Evolutionary conservation across 2,888 invertebrate species (phyloP), one percentile per base, ranked within the genome.

Genomic region (Cosmia pyralina): DNA sequence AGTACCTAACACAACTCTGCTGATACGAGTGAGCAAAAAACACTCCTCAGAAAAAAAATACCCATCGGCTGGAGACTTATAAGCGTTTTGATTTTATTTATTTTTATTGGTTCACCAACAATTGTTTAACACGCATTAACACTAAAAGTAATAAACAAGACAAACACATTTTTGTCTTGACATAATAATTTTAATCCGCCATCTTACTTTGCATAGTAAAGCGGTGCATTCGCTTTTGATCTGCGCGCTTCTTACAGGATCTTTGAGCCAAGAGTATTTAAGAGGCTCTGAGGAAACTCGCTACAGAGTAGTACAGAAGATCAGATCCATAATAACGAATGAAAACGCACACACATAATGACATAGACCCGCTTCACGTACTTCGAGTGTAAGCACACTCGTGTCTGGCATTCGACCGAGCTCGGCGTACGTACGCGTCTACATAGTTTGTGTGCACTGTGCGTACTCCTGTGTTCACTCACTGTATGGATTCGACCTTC

Each of bases 151-250:
- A 57, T 17, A 64, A 78, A 55, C 22, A 58, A 64, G n/a, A 17
- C 15, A 66, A 55, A 65, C 10, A 60, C 13, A 62, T 71, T 59
- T 70, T 69, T 57, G 44, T 11, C 22, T 69, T 65, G 57, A 70
- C 55, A 69, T 70, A 65, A 75, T 50, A 70, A 38, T 77, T 63
- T 69, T 65, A 70, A 83, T 74, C 28, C 50, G 17, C 66, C 53
- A 50, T 59, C 58, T 50, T 68, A 38, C 57, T 79, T 77, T 74
- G 57, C 75, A 70, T 68, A 60, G 52, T 22, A 68, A 76, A 81
- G 62, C 41, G 55, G 64, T 77, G 72, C 72, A 79, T 70, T 77
- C 57, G 63, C 84, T 70, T 84, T 84, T 79, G 77, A 84, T 82
- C 75, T 74, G 57, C 44, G 13, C 38, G 72, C 46, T 75, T 63